Base-by-base conservation (phyloP, 2,888 invertebrate genomes). In the Drosophila yooni region DNA sequence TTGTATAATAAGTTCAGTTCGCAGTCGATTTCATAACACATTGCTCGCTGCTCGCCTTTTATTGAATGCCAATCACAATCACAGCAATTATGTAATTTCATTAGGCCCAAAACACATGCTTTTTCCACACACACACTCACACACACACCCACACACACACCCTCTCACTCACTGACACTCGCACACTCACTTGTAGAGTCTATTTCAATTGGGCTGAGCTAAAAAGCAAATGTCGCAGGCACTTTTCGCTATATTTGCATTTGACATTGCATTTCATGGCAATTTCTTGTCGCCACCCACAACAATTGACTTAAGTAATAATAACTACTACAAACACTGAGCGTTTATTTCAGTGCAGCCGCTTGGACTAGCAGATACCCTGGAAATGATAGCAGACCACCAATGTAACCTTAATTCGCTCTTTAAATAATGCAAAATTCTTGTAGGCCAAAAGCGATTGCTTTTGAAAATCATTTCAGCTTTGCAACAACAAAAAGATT, bases 51-150 rank as follows among this genome's bases (percentile, higher is more conserved):
- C 43, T 70, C 18, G 46, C 51, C 52, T 52, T 68, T 70, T 79
- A 78, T 76, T 80, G 76, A 76, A 80, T 62, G 66, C 29, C 82
- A 82, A 80, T 71, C 72, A 75, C 65, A 50, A 80, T 71, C 72
- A 75, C 65, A 46, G 73, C 76, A 79, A 81, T 81, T 82, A 82
- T 81, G 79, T 82, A 81, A 81, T 79, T 70, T 73, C 61, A 76
- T 82, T 82, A 76, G 70, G 74, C 70, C 52, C 70, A 73, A 67
- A 75, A 79, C 54, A 60, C 29, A 58, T 51, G 63, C 58, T 63
- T 59, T 70, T 70, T 64, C 58, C 69, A 77, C 64, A 68, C 61
- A 52, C 31, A 34, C 65, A 21, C 60, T 51, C 52, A 27, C 31
- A 46, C 40, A 68, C 51, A 38, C 63, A 11, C 56, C 33, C 57